Base-by-base conservation (phyloP, 1,140 invertebrate genomes). In the Anastrepha ludens region DNA sequence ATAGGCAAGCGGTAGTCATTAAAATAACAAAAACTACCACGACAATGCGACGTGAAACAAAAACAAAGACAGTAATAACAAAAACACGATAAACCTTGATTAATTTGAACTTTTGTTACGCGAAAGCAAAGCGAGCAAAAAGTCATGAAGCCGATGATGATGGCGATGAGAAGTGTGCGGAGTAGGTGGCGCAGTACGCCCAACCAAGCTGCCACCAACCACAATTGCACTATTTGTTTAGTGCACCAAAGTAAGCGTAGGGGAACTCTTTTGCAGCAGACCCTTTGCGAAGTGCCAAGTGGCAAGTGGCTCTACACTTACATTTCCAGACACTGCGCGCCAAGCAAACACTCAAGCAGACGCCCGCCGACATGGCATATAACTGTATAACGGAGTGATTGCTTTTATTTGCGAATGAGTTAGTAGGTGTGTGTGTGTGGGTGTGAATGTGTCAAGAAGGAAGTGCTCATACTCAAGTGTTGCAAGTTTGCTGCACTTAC, bases 101-200 rank as follows among this genome's bases (percentile, higher is more conserved):
- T 74, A 74, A 74, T 74, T 74, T 74, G 67, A 74, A 74, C 67
- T 74, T 74, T 74, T 74, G 67, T 74, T 74, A n/a, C 4, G 67
- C 41, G 67, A 64, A 64, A 39, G 64, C 64, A 15, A 20, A 13
- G 64, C 64, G 11, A 39, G 64, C 64, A 41, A 64, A 58, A 58
- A 58, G 55, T 58, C 29, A 58, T 8, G 13, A 58, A 58, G 1
- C 55, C 0, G 7, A 2, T 13, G 55, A 7, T 58, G 55, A 7
- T 58, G 55, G 2, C 55, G 55, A 13, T 29, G 13, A 58, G 55
- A 58, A 13, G 65, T 29, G 39, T 15, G 13, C 11, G 67, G 44
- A 74, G 67, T 8, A 47, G 41, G 39, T 47, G 67, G 4, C 13
- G 13, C 39, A 74, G 67, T 13, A 74, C 39, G 67, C 67, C 5